Conservation (phyloP, 2,797 vertebrate genomes). For the Bovichtus diacanthus region DNA sequence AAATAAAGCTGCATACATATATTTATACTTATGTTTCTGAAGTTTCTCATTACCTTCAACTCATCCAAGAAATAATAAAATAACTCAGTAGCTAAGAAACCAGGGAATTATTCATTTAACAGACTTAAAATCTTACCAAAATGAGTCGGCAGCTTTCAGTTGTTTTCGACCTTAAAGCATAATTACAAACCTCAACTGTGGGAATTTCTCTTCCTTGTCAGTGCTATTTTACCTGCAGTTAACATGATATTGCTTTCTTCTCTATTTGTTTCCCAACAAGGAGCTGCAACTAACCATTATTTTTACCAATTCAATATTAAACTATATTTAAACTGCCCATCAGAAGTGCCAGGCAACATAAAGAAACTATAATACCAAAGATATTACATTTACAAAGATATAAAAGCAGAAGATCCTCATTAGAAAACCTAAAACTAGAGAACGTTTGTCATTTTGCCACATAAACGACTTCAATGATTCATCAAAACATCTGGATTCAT, state of each 20-base stretch:
- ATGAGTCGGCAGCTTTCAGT: no score
- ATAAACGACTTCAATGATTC: no score
- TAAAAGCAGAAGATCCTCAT: no score
- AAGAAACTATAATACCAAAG: no score
- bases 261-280: no score
- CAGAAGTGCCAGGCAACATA: rapidly evolving
- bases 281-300: not conserved
- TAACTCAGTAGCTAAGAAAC: not conserved
- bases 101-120: no score
- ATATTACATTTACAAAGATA: no score
- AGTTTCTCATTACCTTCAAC: not conserved
- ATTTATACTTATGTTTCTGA: not conserved
- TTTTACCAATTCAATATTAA: not conserved
- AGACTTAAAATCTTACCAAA: no score
- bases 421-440: no score
- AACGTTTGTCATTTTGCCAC: no score
- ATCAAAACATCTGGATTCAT: no score
- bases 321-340: not conserved
- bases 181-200: not conserved
- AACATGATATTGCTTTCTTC: not conserved
- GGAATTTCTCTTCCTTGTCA: not conserved
- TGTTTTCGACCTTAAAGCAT: no score
- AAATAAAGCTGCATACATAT: not conserved
- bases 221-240: not conserved
- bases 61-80: not conserved